Evolutionary conservation across 2,113 vertebrate species (phyloP).

Genomic region (Bettongia penicillata): DNA sequence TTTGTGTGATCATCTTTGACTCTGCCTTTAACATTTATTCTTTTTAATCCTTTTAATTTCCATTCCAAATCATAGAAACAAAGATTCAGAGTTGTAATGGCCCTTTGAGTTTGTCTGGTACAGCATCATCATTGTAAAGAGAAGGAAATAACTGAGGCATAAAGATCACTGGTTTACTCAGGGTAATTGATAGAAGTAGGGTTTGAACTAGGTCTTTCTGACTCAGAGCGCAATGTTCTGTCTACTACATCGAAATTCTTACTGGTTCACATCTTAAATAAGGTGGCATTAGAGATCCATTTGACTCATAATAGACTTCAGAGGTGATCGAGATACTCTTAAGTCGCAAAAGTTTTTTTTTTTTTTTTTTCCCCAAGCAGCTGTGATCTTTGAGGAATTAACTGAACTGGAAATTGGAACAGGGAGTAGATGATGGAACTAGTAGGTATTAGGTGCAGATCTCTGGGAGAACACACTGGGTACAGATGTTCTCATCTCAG

Average conservation of each 20-base stretch:
- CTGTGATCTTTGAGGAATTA: not conserved
- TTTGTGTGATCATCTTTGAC: not conserved
- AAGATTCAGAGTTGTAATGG: not conserved
- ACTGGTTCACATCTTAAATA: not conserved
- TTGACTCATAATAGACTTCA: not conserved
- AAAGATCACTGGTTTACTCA: not conserved
- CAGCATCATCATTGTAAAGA: not conserved
- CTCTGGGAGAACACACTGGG: not conserved
- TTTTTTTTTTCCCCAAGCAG: not conserved
- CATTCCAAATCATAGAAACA: not conserved
- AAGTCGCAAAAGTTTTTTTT: not conserved
- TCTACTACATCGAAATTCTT: not conserved
- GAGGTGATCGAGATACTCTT: not conserved
- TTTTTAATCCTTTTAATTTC: not conserved
- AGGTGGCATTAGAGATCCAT: not conserved
- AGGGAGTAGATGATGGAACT: not conserved
- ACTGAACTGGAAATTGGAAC: not conserved
- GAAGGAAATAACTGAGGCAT: not conserved
- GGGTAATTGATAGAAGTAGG: not conserved
- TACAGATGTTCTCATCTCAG: constrained; percentile 1
- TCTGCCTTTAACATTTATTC: not conserved
- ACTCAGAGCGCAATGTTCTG: not conserved
- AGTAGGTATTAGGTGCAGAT: not conserved
- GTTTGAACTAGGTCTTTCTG: not conserved
- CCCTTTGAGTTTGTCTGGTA: not conserved